Conservation (phyloP, 2,888 invertebrate species). For the Coelopa pilipes region DNA sequence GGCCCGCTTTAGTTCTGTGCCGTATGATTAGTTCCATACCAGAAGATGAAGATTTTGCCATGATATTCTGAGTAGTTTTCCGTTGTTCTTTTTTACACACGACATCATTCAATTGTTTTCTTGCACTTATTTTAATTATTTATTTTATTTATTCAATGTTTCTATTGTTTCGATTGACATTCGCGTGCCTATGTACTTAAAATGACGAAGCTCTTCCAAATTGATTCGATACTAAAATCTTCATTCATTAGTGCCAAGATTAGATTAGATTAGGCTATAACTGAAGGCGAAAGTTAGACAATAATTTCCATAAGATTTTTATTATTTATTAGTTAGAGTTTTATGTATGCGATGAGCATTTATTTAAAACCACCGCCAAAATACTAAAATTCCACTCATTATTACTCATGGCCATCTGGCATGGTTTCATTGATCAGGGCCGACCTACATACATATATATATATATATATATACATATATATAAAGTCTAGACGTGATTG, state of each 20-base stretch:
- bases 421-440: too few relatives aligned
- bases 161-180: not conserved
- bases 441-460: too few relatives aligned
- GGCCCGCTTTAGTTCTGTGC: slow-evolving; percentile 62
- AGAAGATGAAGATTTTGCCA: slow-evolving; percentile 57
- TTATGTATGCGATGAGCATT: not conserved
- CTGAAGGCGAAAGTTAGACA: not conserved
- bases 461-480: too few relatives aligned
- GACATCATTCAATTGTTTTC: not conserved
- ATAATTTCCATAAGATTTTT: slow-evolving; percentile 5
- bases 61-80: slow-evolving; percentile 46
- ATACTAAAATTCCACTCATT: too few relatives aligned
- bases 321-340: slow-evolving; percentile 18
- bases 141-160: slow-evolving; percentile 4
- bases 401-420: too few relatives aligned
- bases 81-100: slow-evolving; percentile 30
- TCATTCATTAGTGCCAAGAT: slow-evolving; percentile 34
- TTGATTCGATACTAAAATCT: slow-evolving; percentile 11
- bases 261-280: slow-evolving; percentile 21
- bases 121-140: slow-evolving; percentile 31
- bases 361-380: not conserved
- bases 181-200: not conserved
- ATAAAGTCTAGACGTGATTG: too few relatives aligned
- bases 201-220: not conserved
- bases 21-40: slow-evolving; percentile 62